Percentiles rank a stretch among this genome's conserved stretches.
These are phyloP conservation scores for Stenodera caucasica DNA, from an alignment of 2,888 invertebrate genomes.

Conservation along the genomic window DNA sequence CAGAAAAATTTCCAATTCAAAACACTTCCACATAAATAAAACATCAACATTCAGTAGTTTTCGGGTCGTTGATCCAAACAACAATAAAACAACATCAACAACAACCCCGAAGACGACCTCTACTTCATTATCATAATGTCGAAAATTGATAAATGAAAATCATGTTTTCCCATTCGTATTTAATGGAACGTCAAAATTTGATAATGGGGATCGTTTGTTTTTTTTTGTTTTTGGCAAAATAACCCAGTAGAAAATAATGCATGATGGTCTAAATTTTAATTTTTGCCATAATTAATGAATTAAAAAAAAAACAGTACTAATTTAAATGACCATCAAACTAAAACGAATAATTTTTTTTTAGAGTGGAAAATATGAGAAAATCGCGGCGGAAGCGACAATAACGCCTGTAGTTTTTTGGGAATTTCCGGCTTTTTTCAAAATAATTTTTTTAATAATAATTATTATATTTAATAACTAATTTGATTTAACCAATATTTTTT, in stretches of 20 bases:
- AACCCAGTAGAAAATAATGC: slow-evolving; percentile 9
- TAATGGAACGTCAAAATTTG: neutral
- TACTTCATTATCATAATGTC: no score
- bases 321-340: slow-evolving; percentile 5
- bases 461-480: neutral
- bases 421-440: slow-evolving; percentile 40
- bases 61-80: neutral
- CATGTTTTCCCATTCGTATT: neutral
- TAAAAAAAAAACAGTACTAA: slow-evolving; percentile 9
- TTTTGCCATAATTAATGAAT: slow-evolving; percentile 9
- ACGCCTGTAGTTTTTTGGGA: slow-evolving; percentile 39
- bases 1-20: neutral
- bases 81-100: neutral
- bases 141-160: neutral
- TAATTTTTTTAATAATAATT: slow-evolving; percentile 16
- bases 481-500: no score
- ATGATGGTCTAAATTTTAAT: slow-evolving; percentile 21
- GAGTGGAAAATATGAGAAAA: no score
- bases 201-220: neutral
- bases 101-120: neutral
- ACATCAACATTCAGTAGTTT: neutral
- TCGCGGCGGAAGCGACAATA: slow-evolving; percentile 26
- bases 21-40: neutral
- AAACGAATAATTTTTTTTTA: neutral
- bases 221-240: neutral